Base-by-base conservation (phyloP, 2,113 vertebrate species). In the Scalopus aquaticus region DNA sequence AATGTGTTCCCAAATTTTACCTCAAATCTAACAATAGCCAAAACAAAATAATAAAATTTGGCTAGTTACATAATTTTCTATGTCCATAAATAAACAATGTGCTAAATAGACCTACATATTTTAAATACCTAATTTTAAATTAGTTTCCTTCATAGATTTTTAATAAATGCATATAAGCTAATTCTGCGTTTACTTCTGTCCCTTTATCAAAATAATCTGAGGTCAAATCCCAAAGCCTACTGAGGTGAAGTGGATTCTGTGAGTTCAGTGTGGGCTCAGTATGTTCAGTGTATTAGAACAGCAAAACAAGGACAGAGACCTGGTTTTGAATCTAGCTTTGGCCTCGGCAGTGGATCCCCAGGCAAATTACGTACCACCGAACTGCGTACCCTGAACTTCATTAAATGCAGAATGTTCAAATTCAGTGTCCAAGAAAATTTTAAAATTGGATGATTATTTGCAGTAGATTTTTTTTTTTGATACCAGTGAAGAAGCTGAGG, bases 31-130 rank as follows among this genome's bases (percentile, higher is more conserved):
- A 54, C 15, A 24, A n/a, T 17, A 64, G 17, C n/a, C 44, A 78
- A 77, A 85, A 73, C 20, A 85, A 77, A 67, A 56, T 35, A 86
- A 80, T 20, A 81, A 92, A 65, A 73, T 91, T 2, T 56, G 3
- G 3, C 16, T 65, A 42, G 30, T 72, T 80, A 32, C 3, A 15
- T 16, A 46, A 81, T 91, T 54, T 72, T 19, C 30, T 77, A 3
- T 81, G 56, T 62, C 42, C 2, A 6, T 56, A 28, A 67, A 46
- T 15, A 86, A 91, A 39, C 6, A 26, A 44, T 67, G 3, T 54
- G 9, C 64, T 73, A 74, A 49, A 9, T 9, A 93, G 42, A 67
- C 64, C 19, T 3, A 78, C 12, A 51, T 24, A 15, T 46, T 84
- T 79, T 80, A 72, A 93, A 93, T 69, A 70, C 2, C 15, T 3